A percentile compares a stretch with the other conserved stretches of the same genome.
Conservation (phyloP, 2,113 vertebrate genomes). For the Heloderma charlesbogerti region DNA sequence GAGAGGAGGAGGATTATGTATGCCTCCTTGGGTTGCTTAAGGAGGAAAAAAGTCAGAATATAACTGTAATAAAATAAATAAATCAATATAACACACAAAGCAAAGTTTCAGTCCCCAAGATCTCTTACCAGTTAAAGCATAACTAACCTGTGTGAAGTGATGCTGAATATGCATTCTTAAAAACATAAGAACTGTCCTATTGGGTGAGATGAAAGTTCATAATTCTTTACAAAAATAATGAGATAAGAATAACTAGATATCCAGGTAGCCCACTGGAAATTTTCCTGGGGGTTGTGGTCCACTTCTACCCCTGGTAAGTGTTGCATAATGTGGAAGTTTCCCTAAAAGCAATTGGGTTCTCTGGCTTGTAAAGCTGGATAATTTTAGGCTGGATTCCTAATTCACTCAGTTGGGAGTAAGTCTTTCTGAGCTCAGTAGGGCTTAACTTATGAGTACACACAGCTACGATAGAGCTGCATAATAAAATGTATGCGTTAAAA, state of each 20-base stretch:
- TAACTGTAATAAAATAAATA: too few species aligned
- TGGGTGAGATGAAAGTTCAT: not conserved
- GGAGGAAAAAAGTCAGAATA: too few species aligned
- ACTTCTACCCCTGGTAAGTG: not conserved
- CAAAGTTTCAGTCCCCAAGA: not conserved
- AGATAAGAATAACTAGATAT: not conserved
- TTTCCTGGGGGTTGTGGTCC: not conserved
- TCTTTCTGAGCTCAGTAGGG: not conserved
- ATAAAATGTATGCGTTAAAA: not conserved
- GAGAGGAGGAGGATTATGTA: too few species aligned
- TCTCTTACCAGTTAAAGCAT: not conserved
- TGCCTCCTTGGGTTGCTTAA: too few species aligned
- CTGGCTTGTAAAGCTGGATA: not conserved
- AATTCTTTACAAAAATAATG: not conserved
- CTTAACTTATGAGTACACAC: not conserved
- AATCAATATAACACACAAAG: not conserved
- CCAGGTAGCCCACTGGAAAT: not conserved
- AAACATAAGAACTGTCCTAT: not conserved
- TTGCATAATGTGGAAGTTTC: not conserved
- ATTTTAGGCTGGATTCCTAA: not conserved
- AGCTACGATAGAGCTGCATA: not conserved
- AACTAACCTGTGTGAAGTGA: not conserved
- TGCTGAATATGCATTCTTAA: not conserved
- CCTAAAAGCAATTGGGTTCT: not conserved
- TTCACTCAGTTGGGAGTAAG: not conserved